A percentile compares a stretch with the other conserved stretches of the same genome.
phyloP scores from a whole-genome alignment of 2,888 invertebrate genomes.

The Oeneis ivallda region DNA sequence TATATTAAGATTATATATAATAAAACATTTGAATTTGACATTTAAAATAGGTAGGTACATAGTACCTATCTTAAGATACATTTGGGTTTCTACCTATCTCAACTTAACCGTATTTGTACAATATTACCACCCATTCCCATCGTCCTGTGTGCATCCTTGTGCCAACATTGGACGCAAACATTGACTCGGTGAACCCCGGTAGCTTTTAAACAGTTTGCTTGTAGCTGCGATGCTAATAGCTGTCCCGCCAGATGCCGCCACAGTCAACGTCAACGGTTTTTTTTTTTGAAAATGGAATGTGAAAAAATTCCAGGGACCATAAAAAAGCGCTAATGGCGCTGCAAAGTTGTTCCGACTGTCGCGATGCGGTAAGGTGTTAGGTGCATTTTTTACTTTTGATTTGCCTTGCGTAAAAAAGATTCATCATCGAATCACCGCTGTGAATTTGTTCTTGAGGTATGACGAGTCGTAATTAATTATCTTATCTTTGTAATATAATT shows the following conservation, averaged over 20 bases:
- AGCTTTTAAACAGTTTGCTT: constrained; percentile 73
- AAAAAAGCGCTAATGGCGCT: constrained; percentile 35
- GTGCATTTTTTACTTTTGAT: not conserved
- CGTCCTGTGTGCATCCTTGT: constrained; percentile 14
- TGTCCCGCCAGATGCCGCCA: constrained; percentile 60
- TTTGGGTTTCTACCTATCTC: not conserved
- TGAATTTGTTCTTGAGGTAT: too few relatives aligned
- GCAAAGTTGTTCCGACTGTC: constrained; percentile 17
- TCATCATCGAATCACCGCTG: too few relatives aligned
- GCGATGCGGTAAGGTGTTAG: not conserved
- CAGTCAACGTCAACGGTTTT: constrained; percentile 38
- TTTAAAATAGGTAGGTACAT: too few relatives aligned
- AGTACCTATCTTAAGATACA: too few relatives aligned
- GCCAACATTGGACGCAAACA: constrained; percentile 52
- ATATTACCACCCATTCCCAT: constrained; percentile 31
- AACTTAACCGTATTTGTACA: constrained; percentile 20
- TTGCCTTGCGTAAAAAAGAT: not conserved
- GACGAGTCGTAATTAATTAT: too few relatives aligned
- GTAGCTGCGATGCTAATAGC: constrained; percentile 66
- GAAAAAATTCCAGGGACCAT: constrained; percentile 14
- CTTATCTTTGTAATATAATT: too few relatives aligned
- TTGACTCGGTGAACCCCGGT: constrained; percentile 75
- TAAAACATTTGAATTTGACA: too few relatives aligned
- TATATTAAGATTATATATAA: too few relatives aligned
- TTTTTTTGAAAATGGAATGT: constrained; percentile 32